Evolutionary conservation across 2,113 vertebrate species (phyloP), one percentile per base, ranked within the genome.

Genomic region (Pygoscelis antarcticus): DNA sequence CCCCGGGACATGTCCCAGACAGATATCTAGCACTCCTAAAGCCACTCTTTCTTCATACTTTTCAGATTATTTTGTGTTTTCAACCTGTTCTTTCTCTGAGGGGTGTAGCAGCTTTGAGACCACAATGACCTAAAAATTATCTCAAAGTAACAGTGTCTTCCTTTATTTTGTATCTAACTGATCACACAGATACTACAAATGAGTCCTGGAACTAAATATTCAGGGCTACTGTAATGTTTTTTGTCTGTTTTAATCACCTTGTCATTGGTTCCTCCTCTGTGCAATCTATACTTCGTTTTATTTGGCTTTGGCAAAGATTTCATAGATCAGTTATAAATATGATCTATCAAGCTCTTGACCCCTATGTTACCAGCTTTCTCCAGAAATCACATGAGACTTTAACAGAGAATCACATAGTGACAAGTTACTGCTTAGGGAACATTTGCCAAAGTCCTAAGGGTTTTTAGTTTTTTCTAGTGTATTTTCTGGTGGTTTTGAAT

Each of bases 361-460:
- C 66, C 42, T 52, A 7, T 16, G 13, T 66, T 92, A 20, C 15
- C 34, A 52, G 16, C 40, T 83, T 78, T 52, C 26, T 66, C 60
- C 25, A 36, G 52, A 51, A 87, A 64, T 58, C 16, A 19, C 13
- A 1, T 3, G 12, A 54, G n/a, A 23, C 58, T 89, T 68, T 17
- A 44, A 38, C 27, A 22, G 20, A 71, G 60, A 49, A 44, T 17
- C 22, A 34, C n/a, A 32, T 7, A 38, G 21, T 44, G 49, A 21
- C 10, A 65, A 66, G 13, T 15, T 65, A 36, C 13, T 51, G 3
- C 55, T 61, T 46, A 16, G 26, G 30, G 49, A 79, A 34, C 0
- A 0, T 69, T 70, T 85, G 16, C 9, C 8, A 17, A 64, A 0
- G 14, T 78, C 11, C 5, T 32, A 61, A 65, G 9, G 3, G 2